Conservation (phyloP, 2,888 invertebrate genomes). For the Liposcelis brunnea region DNA sequence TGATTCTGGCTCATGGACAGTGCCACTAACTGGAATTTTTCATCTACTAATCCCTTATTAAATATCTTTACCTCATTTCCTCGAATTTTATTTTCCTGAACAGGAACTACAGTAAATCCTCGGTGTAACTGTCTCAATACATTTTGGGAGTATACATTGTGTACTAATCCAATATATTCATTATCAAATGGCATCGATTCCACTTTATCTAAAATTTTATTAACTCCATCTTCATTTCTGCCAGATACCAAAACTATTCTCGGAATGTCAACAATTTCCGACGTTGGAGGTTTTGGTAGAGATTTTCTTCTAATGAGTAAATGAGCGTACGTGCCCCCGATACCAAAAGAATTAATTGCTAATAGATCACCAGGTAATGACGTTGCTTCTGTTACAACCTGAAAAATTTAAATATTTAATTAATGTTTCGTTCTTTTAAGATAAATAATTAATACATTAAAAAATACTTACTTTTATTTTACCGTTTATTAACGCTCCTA, state of each 20-base stretch:
- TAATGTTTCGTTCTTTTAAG: no score
- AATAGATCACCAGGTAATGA: constrained; percentile 28
- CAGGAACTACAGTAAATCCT: constrained; percentile 29
- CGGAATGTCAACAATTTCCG: constrained; percentile 15
- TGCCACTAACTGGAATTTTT: no score
- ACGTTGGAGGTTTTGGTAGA: constrained; percentile 20
- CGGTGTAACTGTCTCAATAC: constrained; percentile 30
- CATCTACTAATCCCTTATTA: background rate
- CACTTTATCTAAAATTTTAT: constrained; percentile 21
- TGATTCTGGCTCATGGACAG: no score
- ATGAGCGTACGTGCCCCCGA: constrained; percentile 35
- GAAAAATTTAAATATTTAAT: constrained; percentile 3
- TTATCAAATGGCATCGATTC: constrained; percentile 17
- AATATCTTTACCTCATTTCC: constrained; percentile 1
- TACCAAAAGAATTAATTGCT: constrained; percentile 38
- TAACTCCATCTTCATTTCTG: constrained; percentile 30
- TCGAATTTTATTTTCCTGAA: background rate
- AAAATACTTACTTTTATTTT: constrained; percentile 17
- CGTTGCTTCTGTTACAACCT: constrained; percentile 19
- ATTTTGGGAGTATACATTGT: constrained; percentile 21
- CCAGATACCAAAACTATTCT: constrained; percentile 29
- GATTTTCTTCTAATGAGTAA: constrained; percentile 25
- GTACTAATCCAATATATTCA: constrained; percentile 20
- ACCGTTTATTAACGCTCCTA: constrained; percentile 17
- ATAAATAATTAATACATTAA: background rate